phyloP scores from a whole-genome alignment of 2,113 vertebrate genomes.

The Brienomyrus brachyistius region DNA sequence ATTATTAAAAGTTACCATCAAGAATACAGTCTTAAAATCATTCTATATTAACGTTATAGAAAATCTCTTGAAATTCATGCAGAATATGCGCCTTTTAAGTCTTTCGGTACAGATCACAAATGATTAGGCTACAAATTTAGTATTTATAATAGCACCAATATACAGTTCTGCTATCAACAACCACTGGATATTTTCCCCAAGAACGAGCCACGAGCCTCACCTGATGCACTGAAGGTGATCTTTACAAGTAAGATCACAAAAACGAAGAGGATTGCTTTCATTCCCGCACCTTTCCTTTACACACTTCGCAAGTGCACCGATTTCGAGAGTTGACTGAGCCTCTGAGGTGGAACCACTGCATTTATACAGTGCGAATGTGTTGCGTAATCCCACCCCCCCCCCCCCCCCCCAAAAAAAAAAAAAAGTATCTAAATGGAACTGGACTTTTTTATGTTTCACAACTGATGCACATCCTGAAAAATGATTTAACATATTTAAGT shows the following conservation, averaged over 20 bases:
- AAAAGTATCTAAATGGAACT: neutral
- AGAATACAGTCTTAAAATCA: neutral
- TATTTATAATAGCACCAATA: neutral
- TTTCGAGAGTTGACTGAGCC: neutral
- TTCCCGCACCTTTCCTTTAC: neutral
- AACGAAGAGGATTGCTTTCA: neutral
- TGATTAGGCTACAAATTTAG: neutral
- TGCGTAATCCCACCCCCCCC: neutral
- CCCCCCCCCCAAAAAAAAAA: neutral
- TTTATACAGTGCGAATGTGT: neutral
- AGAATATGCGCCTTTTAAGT: neutral
- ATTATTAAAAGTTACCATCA: neutral
- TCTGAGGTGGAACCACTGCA: neutral
- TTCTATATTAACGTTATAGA: neutral
- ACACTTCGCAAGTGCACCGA: neutral
- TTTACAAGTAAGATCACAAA: neutral
- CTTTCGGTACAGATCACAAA: neutral
- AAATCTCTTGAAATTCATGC: neutral
- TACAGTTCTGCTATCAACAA: neutral
- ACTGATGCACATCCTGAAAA: neutral
- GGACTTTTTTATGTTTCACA: neutral
- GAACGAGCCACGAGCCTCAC: neutral
- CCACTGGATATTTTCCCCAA: neutral
- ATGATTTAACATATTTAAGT: neutral
- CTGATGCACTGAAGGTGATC: neutral